These are phyloP conservation scores for Enteromius mattozi DNA, from an alignment of 2,797 vertebrate species.

Conservation along the genomic window DNA sequence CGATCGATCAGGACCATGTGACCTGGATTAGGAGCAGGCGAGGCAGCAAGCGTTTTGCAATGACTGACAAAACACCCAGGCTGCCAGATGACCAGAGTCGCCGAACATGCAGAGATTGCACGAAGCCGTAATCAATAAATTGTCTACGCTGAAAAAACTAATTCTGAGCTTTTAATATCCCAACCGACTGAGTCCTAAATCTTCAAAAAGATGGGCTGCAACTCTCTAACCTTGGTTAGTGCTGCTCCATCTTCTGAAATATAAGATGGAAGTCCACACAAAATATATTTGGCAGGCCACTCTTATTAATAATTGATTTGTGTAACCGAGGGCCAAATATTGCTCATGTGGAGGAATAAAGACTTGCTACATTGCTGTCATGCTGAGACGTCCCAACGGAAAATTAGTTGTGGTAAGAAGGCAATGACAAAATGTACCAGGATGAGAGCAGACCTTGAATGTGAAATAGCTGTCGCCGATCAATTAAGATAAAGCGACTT, in stretches of 20 bases:
- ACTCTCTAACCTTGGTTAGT: conserved; percentile 3
- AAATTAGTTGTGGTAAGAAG: conserved; percentile 21
- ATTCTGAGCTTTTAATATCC: conserved; percentile 39
- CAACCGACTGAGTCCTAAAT: conserved; percentile 27
- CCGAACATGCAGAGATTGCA: conserved; percentile 6
- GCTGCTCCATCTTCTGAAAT: conserved; percentile 7
- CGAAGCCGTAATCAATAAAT: conserved; percentile 22
- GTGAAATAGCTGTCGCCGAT: background rate
- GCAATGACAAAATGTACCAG: background rate
- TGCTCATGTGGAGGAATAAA: background rate
- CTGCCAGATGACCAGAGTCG: background rate
- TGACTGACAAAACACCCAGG: conserved; percentile 10
- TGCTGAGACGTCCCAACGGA: background rate
- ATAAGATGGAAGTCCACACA: conserved; percentile 20
- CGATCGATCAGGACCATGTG: conserved; percentile 40
- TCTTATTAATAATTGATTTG: conserved; percentile 34
- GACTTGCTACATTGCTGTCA: conserved; percentile 18
- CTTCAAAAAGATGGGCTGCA: background rate
- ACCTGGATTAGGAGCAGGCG: conserved; percentile 8
- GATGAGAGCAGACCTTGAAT: conserved; percentile 16
- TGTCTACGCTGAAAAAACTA: conserved; percentile 15
- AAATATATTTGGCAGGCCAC: conserved; percentile 19
- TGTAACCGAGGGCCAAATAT: conserved; percentile 10
- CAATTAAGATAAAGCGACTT: conserved; percentile 14
- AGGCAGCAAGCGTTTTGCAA: background rate